Evolutionary conservation across 2,113 vertebrate genomes (phyloP).

Genomic region (Festucalex cinctus): DNA sequence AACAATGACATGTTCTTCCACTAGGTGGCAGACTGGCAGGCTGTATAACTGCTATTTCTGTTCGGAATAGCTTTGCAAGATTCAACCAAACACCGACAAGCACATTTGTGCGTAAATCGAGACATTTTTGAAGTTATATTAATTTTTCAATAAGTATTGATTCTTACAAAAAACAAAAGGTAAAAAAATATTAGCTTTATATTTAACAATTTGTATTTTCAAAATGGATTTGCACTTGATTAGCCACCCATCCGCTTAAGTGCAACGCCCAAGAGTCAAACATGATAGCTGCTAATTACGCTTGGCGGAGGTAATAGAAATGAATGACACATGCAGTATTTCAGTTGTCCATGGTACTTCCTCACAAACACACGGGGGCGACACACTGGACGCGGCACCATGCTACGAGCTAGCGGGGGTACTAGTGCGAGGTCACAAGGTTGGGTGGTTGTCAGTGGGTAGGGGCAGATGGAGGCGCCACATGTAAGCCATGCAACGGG

Average conservation of each 20-base stretch:
- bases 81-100: too few relatives aligned
- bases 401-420: slow-evolving; percentile 50
- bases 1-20: too few relatives aligned
- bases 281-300: neutral
- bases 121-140: too few relatives aligned
- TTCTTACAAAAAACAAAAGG: too few relatives aligned
- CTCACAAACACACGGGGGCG: slow-evolving; percentile 16
- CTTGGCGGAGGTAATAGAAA: neutral
- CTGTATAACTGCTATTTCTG: too few relatives aligned
- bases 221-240: neutral
- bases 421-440: slow-evolving; percentile 29
- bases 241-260: neutral
- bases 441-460: neutral
- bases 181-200: too few relatives aligned
- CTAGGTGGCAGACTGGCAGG: too few relatives aligned
- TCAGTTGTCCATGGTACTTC: slow-evolving; percentile 13
- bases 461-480: slow-evolving; percentile 65
- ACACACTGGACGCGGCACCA: slow-evolving; percentile 43
- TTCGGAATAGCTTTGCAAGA: too few relatives aligned
- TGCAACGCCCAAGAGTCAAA: neutral
- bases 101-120: too few relatives aligned
- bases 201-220: too few relatives aligned
- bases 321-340: neutral
- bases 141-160: too few relatives aligned
- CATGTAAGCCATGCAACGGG: slow-evolving; percentile 73